Conservation (phyloP, 1,140 invertebrate genomes). For the Tetramorium simillimum region DNA sequence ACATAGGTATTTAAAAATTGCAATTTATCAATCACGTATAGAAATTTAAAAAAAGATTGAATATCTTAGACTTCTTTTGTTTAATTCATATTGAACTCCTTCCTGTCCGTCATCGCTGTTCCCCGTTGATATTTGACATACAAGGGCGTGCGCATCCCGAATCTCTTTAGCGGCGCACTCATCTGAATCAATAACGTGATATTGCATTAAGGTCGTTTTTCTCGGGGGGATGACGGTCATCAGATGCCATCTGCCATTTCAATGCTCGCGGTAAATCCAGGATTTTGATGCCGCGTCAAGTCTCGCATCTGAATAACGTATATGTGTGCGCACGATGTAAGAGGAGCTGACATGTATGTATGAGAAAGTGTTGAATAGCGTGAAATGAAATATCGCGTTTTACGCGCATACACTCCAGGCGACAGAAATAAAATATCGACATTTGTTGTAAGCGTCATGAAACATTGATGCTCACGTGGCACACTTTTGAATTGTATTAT, state of each 20-base stretch:
- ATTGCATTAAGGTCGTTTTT: slow-evolving; percentile 42
- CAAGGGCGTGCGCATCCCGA: slow-evolving; percentile 29
- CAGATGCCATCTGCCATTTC: slow-evolving; percentile 49
- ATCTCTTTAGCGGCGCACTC: slow-evolving; percentile 5
- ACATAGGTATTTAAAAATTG: neutral
- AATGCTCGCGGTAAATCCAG: slow-evolving; percentile 44
- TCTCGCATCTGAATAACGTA: slow-evolving; percentile 35
- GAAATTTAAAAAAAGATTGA: neutral
- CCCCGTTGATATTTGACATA: slow-evolving; percentile 26
- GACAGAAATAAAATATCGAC: slow-evolving; percentile 55
- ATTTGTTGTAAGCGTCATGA: slow-evolving; percentile 17
- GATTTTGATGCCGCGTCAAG: slow-evolving; percentile 52
- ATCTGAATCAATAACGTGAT: slow-evolving; percentile 46
- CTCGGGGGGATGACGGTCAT: slow-evolving; percentile 28
- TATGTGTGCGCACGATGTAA: neutral
- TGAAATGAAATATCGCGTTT: slow-evolving; percentile 48
- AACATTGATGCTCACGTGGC: slow-evolving; percentile 9
- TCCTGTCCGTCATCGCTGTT: neutral
- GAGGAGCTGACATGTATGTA: neutral
- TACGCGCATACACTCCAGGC: neutral
- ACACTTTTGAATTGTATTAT: slow-evolving; percentile 11
- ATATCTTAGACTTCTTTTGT: neutral
- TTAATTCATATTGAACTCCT: neutral
- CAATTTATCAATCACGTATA: neutral
- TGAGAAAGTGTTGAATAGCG: slow-evolving; percentile 55